phyloP scores from a whole-genome alignment of 1,140 invertebrate species.

The Orchestia grillus region DNA sequence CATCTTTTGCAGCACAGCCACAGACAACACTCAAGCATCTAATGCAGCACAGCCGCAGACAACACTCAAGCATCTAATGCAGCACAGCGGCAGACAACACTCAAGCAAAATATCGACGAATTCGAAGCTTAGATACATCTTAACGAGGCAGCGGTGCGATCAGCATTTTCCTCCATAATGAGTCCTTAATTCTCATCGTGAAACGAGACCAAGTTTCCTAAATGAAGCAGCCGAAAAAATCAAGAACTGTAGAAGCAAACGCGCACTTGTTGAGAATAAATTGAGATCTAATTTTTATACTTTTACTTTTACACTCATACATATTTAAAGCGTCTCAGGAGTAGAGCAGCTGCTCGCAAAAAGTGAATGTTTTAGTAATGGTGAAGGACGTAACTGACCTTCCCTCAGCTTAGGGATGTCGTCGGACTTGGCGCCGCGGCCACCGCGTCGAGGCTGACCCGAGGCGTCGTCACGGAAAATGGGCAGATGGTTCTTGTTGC shows the following conservation, averaged over 20 bases:
- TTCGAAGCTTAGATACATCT: no score
- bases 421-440: conserved; percentile 14
- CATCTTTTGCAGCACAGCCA: no score
- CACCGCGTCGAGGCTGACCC: background rate
- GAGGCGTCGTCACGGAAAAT: background rate
- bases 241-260: background rate
- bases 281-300: background rate
- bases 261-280: background rate
- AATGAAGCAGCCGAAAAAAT: background rate
- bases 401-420: conserved; percentile 18
- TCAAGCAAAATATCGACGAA: no score
- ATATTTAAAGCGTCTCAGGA: background rate
- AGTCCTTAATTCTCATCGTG: no score
- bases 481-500: conserved; percentile 36
- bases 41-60: no score
- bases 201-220: no score
- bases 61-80: no score
- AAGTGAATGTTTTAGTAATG: background rate
- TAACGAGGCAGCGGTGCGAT: no score
- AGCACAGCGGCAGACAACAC: no score
- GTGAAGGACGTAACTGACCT: background rate
- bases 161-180: no score
- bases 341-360: background rate
- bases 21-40: no score
- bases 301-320: background rate